A percentile compares a stretch with the other conserved stretches of the same genome.
These are phyloP conservation scores for Sarcophaga subvicina DNA, from an alignment of 2,888 invertebrate species.

Conservation along the genomic window DNA sequence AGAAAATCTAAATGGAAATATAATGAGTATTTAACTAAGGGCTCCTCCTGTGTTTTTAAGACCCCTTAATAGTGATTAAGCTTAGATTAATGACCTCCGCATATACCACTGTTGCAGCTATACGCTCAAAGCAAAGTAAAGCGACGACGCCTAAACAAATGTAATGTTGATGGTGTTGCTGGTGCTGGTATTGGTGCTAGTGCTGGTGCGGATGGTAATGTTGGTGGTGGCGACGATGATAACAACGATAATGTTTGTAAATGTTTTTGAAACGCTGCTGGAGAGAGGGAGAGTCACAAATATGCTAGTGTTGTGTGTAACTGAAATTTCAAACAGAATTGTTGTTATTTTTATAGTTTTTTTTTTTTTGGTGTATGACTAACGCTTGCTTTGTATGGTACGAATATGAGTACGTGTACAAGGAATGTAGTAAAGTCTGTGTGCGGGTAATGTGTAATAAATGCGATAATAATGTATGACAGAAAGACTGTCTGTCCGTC, in stretches of 20 bases:
- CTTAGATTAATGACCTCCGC: neutral
- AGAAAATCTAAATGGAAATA: too few species aligned
- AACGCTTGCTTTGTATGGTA: too few species aligned
- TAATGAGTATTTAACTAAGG: too few species aligned
- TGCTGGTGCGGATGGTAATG: neutral
- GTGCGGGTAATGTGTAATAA: slow-evolving; percentile 68
- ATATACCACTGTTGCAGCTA: slow-evolving; percentile 48
- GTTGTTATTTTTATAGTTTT: neutral
- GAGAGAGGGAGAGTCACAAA: slow-evolving; percentile 36
- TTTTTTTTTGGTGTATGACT: too few species aligned
- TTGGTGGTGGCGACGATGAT: neutral
- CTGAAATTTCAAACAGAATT: neutral
- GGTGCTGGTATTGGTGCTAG: slow-evolving; percentile 14
- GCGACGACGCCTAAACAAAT: neutral
- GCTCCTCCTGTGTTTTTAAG: neutral
- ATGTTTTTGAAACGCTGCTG: slow-evolving; percentile 28
- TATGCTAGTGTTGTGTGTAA: neutral
- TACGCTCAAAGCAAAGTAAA: neutral
- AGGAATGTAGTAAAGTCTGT: slow-evolving; percentile 11
- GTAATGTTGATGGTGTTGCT: slow-evolving; percentile 26
- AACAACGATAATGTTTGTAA: neutral
- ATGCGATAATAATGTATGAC: slow-evolving; percentile 62
- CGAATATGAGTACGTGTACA: slow-evolving; percentile 16
- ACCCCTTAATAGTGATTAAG: neutral
- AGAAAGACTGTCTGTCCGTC: slow-evolving; percentile 11